Conservation (phyloP, 2,113 vertebrate species). For the Procavia capensis region DNA sequence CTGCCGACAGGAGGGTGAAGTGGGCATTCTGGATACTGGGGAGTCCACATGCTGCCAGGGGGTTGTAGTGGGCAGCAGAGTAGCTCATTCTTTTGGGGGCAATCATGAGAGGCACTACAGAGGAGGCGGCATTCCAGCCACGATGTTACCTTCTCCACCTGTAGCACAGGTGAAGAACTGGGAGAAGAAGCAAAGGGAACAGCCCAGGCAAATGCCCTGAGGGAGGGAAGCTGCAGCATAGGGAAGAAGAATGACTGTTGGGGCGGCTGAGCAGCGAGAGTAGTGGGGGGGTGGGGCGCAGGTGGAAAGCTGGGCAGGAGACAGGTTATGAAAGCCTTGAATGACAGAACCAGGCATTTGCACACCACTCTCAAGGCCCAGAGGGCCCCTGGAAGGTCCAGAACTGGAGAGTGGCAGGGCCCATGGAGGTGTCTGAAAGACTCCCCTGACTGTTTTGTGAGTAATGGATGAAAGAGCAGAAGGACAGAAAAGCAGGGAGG, state of each 20-base stretch:
- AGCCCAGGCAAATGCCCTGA: background rate
- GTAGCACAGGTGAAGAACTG: too few relatives aligned
- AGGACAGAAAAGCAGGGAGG: background rate
- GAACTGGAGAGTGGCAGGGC: background rate
- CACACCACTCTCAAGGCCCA: background rate
- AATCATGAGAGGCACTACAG: background rate
- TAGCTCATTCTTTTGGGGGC: background rate
- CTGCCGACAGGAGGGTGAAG: background rate
- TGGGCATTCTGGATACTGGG: background rate
- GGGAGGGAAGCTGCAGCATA: background rate
- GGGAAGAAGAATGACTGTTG: background rate
- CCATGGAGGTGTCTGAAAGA: background rate
- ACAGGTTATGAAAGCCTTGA: background rate
- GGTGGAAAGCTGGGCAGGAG: background rate
- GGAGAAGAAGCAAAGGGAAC: background rate
- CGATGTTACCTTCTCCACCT: background rate
- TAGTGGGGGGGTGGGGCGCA: background rate
- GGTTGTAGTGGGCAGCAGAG: background rate
- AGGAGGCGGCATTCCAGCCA: background rate
- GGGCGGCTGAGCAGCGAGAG: background rate
- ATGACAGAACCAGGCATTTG: background rate
- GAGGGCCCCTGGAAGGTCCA: background rate
- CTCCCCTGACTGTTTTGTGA: background rate
- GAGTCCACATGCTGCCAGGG: too few relatives aligned
- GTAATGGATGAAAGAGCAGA: fast-evolving